These are phyloP conservation scores for Scolopax bukidnonensis DNA, from an alignment of 2,797 vertebrate species.

Conservation along the genomic window DNA sequence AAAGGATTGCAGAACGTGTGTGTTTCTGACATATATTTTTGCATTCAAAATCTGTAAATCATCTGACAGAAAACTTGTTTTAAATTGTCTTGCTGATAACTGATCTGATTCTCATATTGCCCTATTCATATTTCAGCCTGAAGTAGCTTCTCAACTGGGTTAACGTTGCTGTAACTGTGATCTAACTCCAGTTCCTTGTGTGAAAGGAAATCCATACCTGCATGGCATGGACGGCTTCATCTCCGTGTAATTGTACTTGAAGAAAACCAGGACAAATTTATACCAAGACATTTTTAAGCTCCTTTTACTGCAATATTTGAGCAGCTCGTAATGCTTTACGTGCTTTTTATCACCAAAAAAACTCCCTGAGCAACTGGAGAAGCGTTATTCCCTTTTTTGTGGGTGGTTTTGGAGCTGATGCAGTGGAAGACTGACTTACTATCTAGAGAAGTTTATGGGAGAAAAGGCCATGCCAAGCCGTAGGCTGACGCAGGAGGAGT, in stretches of 20 bases:
- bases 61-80: background rate
- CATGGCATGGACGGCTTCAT: rapidly evolving
- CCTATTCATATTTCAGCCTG: background rate
- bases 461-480: background rate
- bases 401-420: background rate
- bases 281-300: background rate
- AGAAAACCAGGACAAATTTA: background rate
- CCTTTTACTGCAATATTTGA: background rate
- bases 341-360: background rate
- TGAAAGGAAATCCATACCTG: background rate
- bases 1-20: background rate
- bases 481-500: background rate
- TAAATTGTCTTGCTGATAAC: background rate
- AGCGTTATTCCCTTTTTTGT: background rate
- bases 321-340: background rate
- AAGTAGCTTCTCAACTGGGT: background rate
- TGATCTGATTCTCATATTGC: background rate
- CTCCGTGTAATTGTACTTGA: background rate
- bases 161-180: rapidly evolving
- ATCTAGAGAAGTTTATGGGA: background rate
- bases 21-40: background rate
- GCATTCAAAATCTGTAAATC: background rate
- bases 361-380: background rate
- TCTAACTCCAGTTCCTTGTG: background rate
- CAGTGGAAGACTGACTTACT: background rate